Evolutionary conservation across 2,888 invertebrate genomes (phyloP).

Genomic region (Noctua fimbriata): DNA sequence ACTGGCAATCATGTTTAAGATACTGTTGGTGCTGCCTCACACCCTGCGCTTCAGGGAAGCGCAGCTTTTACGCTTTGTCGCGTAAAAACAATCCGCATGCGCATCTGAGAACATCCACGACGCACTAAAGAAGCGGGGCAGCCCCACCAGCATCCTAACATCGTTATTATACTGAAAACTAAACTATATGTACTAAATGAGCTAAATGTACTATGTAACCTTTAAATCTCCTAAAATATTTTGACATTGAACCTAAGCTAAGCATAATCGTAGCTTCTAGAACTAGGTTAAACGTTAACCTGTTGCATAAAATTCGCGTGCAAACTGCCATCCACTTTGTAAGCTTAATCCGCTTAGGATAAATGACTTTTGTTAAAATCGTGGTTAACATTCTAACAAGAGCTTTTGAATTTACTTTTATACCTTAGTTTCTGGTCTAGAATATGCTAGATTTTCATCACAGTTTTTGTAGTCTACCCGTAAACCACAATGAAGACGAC

Average conservation of each 20-base stretch:
- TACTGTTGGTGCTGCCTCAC: too few species aligned
- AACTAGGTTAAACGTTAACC: slow-evolving; percentile 19
- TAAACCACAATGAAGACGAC: background rate
- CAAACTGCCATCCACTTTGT: slow-evolving; percentile 23
- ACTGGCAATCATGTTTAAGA: too few species aligned
- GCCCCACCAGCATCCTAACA: too few species aligned
- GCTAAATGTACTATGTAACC: background rate
- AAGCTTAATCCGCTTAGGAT: slow-evolving; percentile 4
- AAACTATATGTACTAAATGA: too few species aligned
- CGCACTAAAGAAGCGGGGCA: too few species aligned
- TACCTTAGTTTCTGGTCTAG: background rate
- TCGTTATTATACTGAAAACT: too few species aligned
- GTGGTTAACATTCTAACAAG: background rate
- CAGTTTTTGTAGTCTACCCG: background rate
- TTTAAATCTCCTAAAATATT: background rate
- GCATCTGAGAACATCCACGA: too few species aligned
- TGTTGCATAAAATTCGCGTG: slow-evolving; percentile 50
- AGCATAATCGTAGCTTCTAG: background rate
- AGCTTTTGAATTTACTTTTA: background rate
- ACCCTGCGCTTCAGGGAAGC: too few species aligned
- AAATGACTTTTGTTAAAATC: background rate
- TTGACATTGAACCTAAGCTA: slow-evolving; percentile 4
- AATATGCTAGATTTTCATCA: background rate
- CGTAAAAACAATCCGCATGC: too few species aligned
- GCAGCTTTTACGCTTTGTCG: too few species aligned